Evolutionary conservation across 1,140 invertebrate species (phyloP).

Genomic region (Heliconius hewitsoni): DNA sequence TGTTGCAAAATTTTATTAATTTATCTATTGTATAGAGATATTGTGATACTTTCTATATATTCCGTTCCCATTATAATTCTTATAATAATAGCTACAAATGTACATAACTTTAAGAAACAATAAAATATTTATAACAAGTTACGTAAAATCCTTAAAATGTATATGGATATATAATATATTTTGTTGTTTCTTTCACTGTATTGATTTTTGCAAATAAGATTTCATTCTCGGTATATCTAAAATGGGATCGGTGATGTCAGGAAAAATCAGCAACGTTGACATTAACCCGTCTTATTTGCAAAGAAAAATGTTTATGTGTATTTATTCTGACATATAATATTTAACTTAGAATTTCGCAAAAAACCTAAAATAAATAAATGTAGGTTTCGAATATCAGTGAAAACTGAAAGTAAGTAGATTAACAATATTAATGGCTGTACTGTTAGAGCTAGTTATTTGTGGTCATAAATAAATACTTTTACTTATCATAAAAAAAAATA

Average conservation of each 20-base stretch:
- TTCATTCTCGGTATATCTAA: neutral
- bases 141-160: neutral
- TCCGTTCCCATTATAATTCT: too few relatives aligned
- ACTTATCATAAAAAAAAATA: too few relatives aligned
- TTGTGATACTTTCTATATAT: neutral
- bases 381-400: neutral
- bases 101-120: neutral
- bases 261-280: neutral
- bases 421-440: too few relatives aligned
- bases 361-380: neutral
- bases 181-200: neutral
- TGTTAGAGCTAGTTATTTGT: too few relatives aligned
- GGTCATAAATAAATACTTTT: too few relatives aligned
- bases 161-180: neutral
- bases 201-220: neutral
- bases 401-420: too few relatives aligned
- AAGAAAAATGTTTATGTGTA: slow-evolving; percentile 8
- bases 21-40: neutral
- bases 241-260: slow-evolving; percentile 4
- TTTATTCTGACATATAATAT: neutral
- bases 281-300: neutral
- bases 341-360: neutral
- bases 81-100: too few relatives aligned
- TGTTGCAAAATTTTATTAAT: neutral
- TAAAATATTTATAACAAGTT: too few relatives aligned